Evolutionary conservation across 2,113 vertebrate genomes (phyloP), one percentile per base, ranked within the genome.

Genomic region (Bagarius yarrelli): DNA sequence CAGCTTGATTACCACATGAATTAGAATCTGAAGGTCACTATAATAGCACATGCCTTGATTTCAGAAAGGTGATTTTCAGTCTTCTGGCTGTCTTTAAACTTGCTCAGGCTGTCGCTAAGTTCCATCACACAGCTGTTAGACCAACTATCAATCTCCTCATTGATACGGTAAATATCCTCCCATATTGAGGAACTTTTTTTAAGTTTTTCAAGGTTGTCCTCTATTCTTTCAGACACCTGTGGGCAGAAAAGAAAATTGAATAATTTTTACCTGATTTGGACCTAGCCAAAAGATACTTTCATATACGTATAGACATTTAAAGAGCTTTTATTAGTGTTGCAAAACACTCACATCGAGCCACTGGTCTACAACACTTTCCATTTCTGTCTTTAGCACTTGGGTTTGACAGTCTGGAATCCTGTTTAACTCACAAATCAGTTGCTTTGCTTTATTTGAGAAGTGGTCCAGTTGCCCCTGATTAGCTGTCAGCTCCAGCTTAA

Each of bases 261-360:
- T n/a, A n/a, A n/a, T n/a, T n/a, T n/a, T n/a, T n/a, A n/a, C 25
- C n/a, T n/a, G 30, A 61, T 19, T n/a, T 57, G 32, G 50, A 32
- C 30, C 11, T 4, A 34, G 56, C 5, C 12, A 76, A 64, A n/a
- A 74, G n/a, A 64, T 2, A 71, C 12, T 63, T 75, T 64, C 25
- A 57, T 11, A 30, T 23, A 19, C 52, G 30, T n/a, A n/a, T n/a
- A n/a, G 25, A 32, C 1, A 9, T 30, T 59, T 2, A 32, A 44
- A 63, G 5, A 66, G 52, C n/a, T 57, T 27, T 56, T 25, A 32
- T 23, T 11, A 30, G 23, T 57, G 14, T 84, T 34, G 34, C 9
- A 27, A n/a, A 44, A 74, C 23, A 89, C 96, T 95, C 92, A 99
- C 98, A 89, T 99, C 98, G 44, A 99, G 91, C 98, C 98, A 99